Base-by-base conservation (phyloP, 2,888 invertebrate species). In the Torymus auratus region DNA sequence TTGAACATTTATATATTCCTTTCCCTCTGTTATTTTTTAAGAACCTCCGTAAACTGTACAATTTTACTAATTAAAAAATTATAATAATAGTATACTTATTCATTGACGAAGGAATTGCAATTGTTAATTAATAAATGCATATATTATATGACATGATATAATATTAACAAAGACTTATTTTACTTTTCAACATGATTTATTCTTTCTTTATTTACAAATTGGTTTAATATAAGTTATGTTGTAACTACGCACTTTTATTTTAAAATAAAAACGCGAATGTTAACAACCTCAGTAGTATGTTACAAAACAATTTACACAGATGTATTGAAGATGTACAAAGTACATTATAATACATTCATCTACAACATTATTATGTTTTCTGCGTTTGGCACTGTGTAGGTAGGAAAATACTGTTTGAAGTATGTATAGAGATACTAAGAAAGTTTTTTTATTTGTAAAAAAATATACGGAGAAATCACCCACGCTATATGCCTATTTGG, bases 341-440 rank as follows among this genome's bases (percentile, higher is more conserved):
- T 67, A 71, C 71, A 62, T 76, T 56, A 73, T 56, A 73, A 67
- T 71, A 76, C 52, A 71, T 13, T 14, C 15, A 75, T 69, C 41
- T 75, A 64, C n/a, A 58, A 58, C 52, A 56, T 28, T 56, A 64
- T 69, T 64, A 12, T 61, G 65, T 28, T 70, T 50, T 70, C 53
- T 15, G n/a, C 20, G 62, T 76, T 71, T 71, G 72, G 62, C 64
- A 68, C 68, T 69, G 55, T 53, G 23, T 55, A n/a, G 50, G 41
- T 53, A 65, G 52, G 64, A 69, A 69, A 77, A 81, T 81, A 81
- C 81, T 81, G 80, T 41, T 75, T 20, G 68, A 69, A 76, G 61
- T 80, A 80, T 55, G 70, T 80, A 80, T 55, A 67, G 64, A 79
- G 56, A 72, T 71, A 55, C 69, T 74, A 23, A 75, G 53, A 65